A percentile compares a stretch with the other conserved stretches of the same genome.
Evolutionary conservation across 2,888 invertebrate species (phyloP).

Genomic region (Colletes collaris): DNA sequence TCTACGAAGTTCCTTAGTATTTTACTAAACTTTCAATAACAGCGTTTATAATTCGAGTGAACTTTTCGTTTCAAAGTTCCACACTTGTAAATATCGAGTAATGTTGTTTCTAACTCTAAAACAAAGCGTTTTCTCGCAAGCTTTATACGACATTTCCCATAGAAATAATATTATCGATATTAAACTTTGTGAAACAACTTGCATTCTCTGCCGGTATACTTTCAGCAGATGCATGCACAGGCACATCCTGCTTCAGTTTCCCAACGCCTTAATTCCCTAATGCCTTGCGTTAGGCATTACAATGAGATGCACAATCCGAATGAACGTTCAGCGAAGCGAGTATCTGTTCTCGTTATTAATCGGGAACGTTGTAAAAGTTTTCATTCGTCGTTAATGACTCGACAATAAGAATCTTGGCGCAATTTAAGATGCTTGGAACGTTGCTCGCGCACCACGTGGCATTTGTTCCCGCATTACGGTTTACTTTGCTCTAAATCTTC

Average conservation of each 20-base stretch:
- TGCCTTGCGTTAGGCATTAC: not conserved
- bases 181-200: no score
- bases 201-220: no score
- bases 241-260: not conserved
- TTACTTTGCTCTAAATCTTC: conserved; percentile 48
- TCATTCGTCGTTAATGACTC: conserved; percentile 48
- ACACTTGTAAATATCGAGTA: no score
- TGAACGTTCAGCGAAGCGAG: not conserved
- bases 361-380: conserved; percentile 41
- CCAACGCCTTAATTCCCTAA: not conserved
- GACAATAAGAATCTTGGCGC: conserved; percentile 30
- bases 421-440: conserved; percentile 35
- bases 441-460: conserved; percentile 20
- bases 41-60: no score
- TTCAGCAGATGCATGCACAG: not conserved
- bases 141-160: no score
- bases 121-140: no score
- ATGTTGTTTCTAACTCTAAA: no score
- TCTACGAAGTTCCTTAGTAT: no score
- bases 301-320: conserved; percentile 20
- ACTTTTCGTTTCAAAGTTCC: no score
- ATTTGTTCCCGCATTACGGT: conserved; percentile 31
- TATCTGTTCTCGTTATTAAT: conserved; percentile 38
- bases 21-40: no score
- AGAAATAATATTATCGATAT: no score